phyloP scores from a whole-genome alignment of 2,797 vertebrate genomes.

The Scolopax bukidnonensis region DNA sequence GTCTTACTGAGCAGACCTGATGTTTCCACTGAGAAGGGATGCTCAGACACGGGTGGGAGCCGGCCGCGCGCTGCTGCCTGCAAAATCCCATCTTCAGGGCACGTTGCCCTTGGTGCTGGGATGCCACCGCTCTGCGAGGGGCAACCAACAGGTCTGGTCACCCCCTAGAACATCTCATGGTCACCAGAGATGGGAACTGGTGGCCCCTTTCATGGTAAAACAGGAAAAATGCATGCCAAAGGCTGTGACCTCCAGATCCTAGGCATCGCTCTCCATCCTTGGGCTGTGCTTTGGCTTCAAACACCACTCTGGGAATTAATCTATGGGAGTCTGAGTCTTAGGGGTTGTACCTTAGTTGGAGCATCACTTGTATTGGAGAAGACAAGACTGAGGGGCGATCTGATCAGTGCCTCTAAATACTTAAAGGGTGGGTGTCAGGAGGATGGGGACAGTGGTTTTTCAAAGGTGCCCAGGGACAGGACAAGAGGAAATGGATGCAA shows the following conservation, averaged over 20 bases:
- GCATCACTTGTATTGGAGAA: background rate
- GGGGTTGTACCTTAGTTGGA: background rate
- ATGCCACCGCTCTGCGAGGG: rapidly evolving
- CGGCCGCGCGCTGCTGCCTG: rapidly evolving
- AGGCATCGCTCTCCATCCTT: background rate
- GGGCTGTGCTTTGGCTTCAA: rapidly evolving
- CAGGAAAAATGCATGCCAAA: background rate
- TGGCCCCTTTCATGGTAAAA: background rate
- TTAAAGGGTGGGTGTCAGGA: too few relatives aligned
- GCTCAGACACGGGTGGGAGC: rapidly evolving
- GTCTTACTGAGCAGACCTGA: background rate
- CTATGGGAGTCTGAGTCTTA: background rate
- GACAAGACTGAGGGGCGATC: too few relatives aligned
- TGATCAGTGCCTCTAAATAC: too few relatives aligned
- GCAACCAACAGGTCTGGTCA: rapidly evolving
- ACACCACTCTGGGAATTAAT: rapidly evolving
- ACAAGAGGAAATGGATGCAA: too few relatives aligned
- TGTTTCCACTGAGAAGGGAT: background rate
- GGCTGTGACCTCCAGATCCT: background rate
- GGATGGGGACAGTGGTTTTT: too few relatives aligned
- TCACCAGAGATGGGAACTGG: background rate
- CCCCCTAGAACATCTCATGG: background rate
- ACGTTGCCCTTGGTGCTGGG: background rate
- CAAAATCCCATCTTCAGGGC: background rate
- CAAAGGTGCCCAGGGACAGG: too few relatives aligned